Base-by-base conservation (phyloP, 2,888 invertebrate species). In the Prosopocoilus inquinatus region DNA sequence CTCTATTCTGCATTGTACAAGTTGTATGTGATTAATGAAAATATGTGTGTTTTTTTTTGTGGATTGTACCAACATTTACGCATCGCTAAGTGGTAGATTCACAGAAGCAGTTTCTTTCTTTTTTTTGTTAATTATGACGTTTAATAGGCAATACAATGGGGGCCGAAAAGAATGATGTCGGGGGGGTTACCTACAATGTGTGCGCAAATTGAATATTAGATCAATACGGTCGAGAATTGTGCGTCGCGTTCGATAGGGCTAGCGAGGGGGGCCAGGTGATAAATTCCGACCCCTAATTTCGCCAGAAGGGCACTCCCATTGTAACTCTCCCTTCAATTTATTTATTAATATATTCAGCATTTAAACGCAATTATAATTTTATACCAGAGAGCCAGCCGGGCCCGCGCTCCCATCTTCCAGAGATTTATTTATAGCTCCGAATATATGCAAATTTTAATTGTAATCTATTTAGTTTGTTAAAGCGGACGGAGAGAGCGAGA, bases 251-350 rank as follows among this genome's bases (percentile, higher is more conserved):
- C 28, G 33, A 20, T 43, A 51, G 47, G n/a, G n/a, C n/a, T n/a
- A n/a, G n/a, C n/a, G n/a, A n/a, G n/a, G 47, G 61, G 55, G 59
- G 67, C 61, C 67, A 67, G 67, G 67, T 67, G 67, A 66, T 67
- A 67, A 66, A 67, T 66, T 65, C 62, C 64, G 66, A 65, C 67
- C 67, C 65, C 66, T 64, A 66, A 67, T 67, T 65, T 66, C 57
- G 64, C 61, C 59, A 62, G 64, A 64, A 67, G 64, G 65, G 67
- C 64, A 64, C 63, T 59, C 52, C 63, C 57, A 66, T 66, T 66
- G 65, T 64, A 55, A 50, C 51, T 41, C 58, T 55, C 59, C 61
- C 61, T 47, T 51, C 55, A 53, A 47, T 57, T 59, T 58, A 62
- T 58, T 60, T 64, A 65, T 65, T 66, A 66, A 65, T 64, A 65